Conservation (phyloP, 2,888 invertebrate genomes). For the Drosophila formosana region DNA sequence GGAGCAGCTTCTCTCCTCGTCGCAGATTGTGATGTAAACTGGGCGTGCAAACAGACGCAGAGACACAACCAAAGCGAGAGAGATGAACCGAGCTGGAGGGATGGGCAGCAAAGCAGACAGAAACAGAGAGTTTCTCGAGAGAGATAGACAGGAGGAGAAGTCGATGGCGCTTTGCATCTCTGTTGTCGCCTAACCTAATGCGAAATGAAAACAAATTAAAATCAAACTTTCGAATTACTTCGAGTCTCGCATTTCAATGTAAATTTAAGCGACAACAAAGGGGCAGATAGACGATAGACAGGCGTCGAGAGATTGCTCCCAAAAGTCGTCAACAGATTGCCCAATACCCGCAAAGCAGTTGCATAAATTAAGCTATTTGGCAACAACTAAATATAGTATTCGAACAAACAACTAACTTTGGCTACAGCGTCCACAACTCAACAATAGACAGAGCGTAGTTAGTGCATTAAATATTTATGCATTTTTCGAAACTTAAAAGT, state of each 20-base stretch:
- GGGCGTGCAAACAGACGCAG: slow-evolving; percentile 75
- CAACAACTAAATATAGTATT: slow-evolving; percentile 11
- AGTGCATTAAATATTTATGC: slow-evolving; percentile 11
- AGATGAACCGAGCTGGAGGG: not conserved
- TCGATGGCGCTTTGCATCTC: slow-evolving; percentile 23
- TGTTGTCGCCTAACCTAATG: slow-evolving; percentile 70
- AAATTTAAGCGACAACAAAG: slow-evolving; percentile 77
- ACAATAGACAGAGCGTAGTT: slow-evolving; percentile 15
- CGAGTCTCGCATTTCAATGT: slow-evolving; percentile 82
- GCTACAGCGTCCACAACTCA: not conserved
- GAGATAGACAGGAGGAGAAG: slow-evolving; percentile 9
- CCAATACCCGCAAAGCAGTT: slow-evolving; percentile 34
- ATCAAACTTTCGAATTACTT: slow-evolving; percentile 83
- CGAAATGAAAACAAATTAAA: slow-evolving; percentile 83
- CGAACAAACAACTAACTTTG: slow-evolving; percentile 4
- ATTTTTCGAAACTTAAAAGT: slow-evolving; percentile 6
- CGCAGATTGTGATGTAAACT: slow-evolving; percentile 75
- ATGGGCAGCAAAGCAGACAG: not conserved
- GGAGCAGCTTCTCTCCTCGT: slow-evolving; percentile 64
- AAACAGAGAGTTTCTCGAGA: not conserved
- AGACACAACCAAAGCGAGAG: slow-evolving; percentile 15
- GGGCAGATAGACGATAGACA: slow-evolving; percentile 23
- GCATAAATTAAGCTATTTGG: slow-evolving; percentile 67
- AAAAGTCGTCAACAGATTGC: slow-evolving; percentile 35
- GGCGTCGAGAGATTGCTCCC: slow-evolving; percentile 11